Evolutionary conservation across 2,888 invertebrate genomes (phyloP), one percentile per base, ranked within the genome.

Genomic region (Macrophya annulata): DNA sequence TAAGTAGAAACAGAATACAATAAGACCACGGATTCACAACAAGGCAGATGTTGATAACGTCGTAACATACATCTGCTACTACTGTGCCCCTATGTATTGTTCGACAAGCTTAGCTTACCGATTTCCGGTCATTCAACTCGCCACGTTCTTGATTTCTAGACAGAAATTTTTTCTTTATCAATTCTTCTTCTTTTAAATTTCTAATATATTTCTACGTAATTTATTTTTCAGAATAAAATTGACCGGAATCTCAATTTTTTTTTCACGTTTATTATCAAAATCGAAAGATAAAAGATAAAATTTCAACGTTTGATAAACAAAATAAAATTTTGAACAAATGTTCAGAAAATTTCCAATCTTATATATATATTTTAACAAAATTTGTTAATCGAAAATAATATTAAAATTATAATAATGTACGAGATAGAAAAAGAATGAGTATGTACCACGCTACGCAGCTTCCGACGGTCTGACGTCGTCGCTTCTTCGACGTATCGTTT

Each of bases 41-140:
- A 77, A 91, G 88, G 89, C 91, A 91, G 91, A 91, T 91, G 91
- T 89, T 91, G 91, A 91, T 91, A 91, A 91, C 87, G 88, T 86
- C 31, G 45, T 21, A 31, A 2, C 17, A 25, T 76, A 31, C 76
- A 76, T 76, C 76, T 76, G 48, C 48, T 48, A 45, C 48, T 91
- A 90, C 91, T 90, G 90, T 88, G 90, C 85, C 90, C 88, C 88
- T 55, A 55, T 31, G 31, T 88, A 89, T 91, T 90, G 88, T 91
- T 90, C 89, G 89, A 15, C 51, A 68, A 21, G 65, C 40, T 40
- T 55, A 21, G 65, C 40, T 40, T 55, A 48, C 72, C 55, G 77
- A 77, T 77, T 77, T 51, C 77, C 31, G 77, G 77, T 77, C 77
- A 55, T 77, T 77, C 77, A 77, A 51, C 77, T n/a, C 17, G 51